Evolutionary conservation across 92 coral and sea anemone genomes (phyloP), one percentile per base, ranked within the genome.

Genomic region (Plumapathes pennacea): DNA sequence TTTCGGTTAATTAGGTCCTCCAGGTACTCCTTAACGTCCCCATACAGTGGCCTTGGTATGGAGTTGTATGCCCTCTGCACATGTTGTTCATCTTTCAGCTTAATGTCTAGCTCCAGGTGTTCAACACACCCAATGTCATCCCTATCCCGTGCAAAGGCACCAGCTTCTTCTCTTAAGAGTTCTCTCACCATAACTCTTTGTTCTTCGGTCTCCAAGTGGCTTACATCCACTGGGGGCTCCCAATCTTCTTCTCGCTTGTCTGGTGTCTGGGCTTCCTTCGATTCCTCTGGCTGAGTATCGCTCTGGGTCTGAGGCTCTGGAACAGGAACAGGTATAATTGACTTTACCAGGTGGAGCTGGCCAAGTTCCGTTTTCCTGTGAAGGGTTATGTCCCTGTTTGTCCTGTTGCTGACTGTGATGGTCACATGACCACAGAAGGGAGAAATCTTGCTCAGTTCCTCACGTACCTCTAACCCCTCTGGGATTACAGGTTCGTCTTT

Each of bases 41-140:
- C 70, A 63, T 74, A 63, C 32, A 74, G 56, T 3, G 81, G 74
- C 44, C 64, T 49, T 25, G 78, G 73, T 52, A 74, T 74, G 29
- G 77, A 69, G 42, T 46, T 46, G 49, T 71, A 71, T 51, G 55
- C 56, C 62, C 57, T 75, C 69, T 65, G 75, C 13, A 75, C 60
- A 19, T 59, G 70, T 42, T 54, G 13, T 33, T 54, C 2, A 46
- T 54, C 62, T 46, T 54, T 54, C 18, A 70, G 54, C 44, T 46
- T 38, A 44, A 72, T 61, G 15, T 61, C 58, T 57, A 72, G 61
- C 32, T 51, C 54, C 49, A 72, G 45, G 10, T 36, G 55, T 36
- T 49, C 62, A 17, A 64, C 46, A 45, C 63, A 49, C 24, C 80
- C 72, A 22, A 72, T 27, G 24, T 74, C 74, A 28, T 74, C 73